Evolutionary conservation across 1,140 invertebrate species (phyloP).

Genomic region (Copidosoma floridanum): DNA sequence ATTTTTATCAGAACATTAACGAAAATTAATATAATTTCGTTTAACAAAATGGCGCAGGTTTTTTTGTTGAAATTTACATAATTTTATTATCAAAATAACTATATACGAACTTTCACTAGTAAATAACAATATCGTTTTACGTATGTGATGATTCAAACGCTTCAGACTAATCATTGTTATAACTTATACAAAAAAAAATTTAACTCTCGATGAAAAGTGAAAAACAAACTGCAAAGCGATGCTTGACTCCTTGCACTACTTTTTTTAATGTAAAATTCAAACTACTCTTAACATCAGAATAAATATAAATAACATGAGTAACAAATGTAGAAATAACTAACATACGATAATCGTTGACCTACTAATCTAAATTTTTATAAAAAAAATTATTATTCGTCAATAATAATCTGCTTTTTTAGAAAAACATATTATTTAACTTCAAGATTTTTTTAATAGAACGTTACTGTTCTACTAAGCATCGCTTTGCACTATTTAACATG

Average conservation of each 20-base stretch:
- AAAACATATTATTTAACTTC: background rate
- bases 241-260: conserved; percentile 21
- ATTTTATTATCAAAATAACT: conserved; percentile 9
- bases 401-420: conserved; percentile 16
- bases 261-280: background rate
- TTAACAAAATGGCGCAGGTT: conserved; percentile 22
- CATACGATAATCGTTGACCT: conserved; percentile 4
- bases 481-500: conserved; percentile 23
- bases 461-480: conserved; percentile 18
- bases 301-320: conserved; percentile 19
- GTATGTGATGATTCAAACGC: conserved; percentile 41
- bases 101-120: conserved; percentile 24
- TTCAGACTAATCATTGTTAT: conserved; percentile 49
- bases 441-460: conserved; percentile 7
- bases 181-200: conserved; percentile 25
- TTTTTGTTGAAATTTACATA: conserved; percentile 11
- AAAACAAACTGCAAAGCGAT: conserved; percentile 39
- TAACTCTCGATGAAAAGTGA: conserved; percentile 30
- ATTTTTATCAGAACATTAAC: background rate
- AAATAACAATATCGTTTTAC: conserved; percentile 30
- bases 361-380: conserved; percentile 7
- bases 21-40: conserved; percentile 9
- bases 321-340: conserved; percentile 27
- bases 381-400: conserved; percentile 16
- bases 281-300: too few species aligned